Conservation (phyloP, 2,113 vertebrate genomes). For the Crocuta crocuta region DNA sequence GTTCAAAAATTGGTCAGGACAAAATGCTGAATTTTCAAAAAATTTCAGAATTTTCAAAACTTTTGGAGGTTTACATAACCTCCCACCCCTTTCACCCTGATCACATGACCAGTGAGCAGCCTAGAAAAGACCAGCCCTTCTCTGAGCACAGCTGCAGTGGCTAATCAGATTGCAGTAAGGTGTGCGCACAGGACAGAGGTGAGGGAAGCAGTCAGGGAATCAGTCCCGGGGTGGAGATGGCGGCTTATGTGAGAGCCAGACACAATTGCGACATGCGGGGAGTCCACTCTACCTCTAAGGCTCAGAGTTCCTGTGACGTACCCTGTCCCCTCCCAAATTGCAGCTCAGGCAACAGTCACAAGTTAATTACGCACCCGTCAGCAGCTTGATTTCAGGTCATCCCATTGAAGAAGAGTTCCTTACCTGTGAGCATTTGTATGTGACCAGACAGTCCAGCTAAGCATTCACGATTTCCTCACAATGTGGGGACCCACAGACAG, state of each 20-base stretch:
- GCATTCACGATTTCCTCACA: background rate
- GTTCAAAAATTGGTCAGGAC: background rate
- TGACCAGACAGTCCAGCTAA: background rate
- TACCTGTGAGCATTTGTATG: background rate
- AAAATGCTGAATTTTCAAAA: slow-evolving; percentile 22
- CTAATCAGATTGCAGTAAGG: background rate
- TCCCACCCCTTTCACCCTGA: background rate
- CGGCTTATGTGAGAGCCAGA: background rate
- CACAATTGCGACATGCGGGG: rapidly evolving
- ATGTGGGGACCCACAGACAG: background rate
- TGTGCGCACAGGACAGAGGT: background rate
- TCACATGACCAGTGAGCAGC: background rate
- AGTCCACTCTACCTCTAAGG: background rate
- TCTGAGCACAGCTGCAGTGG: background rate
- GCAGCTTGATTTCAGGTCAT: background rate
- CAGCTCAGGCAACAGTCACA: background rate
- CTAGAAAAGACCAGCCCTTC: background rate
- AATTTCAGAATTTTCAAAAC: background rate
- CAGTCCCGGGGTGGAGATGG: background rate
- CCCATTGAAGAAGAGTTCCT: background rate
- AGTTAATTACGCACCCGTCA: background rate
- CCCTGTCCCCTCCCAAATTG: background rate
- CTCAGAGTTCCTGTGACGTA: too few relatives aligned
- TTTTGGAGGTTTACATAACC: background rate
- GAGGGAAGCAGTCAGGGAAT: background rate